Evolutionary conservation across 2,888 invertebrate species (phyloP), one percentile per base, ranked within the genome.

Genomic region (Neoitamus cyanurus): DNA sequence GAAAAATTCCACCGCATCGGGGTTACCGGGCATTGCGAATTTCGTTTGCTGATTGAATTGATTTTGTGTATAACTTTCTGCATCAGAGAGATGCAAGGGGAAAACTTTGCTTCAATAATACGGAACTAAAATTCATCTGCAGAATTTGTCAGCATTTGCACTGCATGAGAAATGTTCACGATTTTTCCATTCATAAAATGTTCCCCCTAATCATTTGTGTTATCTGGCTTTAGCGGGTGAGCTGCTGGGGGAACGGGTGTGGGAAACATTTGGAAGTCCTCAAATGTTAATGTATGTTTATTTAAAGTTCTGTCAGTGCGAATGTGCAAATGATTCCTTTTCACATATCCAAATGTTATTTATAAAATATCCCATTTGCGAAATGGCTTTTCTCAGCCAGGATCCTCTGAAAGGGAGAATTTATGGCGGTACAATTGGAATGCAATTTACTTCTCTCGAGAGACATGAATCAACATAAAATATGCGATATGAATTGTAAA

Each of bases 341-440:
- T 58, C 58, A 58, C 20, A 58, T 58, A 58, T 58, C 58, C 15
- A 58, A 58, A 73, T 73, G 31, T 73, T 73, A 73, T 73, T 73
- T 73, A 73, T 36, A 73, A 73, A 73, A 36, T 36, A 73, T 36
- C 9, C 37, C 73, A 73, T 73, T 73, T 73, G 15, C 34, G 73
- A 36, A 73, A 73, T 73, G 73, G 73, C 2, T 73, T 36, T 36
- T 36, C 58, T 58, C 58, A 58, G 25, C 9, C 15, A 58, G 25
- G 20, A 25, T 25, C 58, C 7, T 25, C 20, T 15, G 25, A 58
- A 20, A 11, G 9, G 20, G 58, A 25, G 20, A 58, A 58, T 58
- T 58, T 58, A 58, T 58, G 20, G 58, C 20, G 7, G 58, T 20
- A 58, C 15, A 58, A 58, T 58, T 58, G 20, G 58, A 25, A 58